Evolutionary conservation across 2,113 vertebrate genomes (phyloP).

Genomic region (Indicator indicator): DNA sequence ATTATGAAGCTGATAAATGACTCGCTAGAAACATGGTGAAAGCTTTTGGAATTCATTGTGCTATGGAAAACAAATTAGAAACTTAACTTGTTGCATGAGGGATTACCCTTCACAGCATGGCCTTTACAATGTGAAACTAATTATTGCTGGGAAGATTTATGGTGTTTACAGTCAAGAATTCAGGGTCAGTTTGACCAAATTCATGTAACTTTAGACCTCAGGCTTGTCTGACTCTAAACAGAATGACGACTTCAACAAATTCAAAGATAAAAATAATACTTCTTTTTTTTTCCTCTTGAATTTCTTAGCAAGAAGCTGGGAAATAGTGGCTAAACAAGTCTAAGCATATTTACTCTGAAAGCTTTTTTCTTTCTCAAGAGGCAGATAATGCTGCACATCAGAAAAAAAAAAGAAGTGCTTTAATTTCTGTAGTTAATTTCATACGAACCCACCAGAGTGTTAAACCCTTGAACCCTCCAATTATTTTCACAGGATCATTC

Average conservation of each 20-base stretch:
- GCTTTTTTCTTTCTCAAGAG: neutral
- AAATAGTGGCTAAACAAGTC: neutral
- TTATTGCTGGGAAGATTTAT: conserved; percentile 70
- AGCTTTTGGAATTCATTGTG: conserved; percentile 67
- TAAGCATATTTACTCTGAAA: neutral
- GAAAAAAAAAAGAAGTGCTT: neutral
- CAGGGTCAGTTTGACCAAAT: conserved; percentile 71
- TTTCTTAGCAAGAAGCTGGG: neutral
- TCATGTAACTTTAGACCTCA: conserved; percentile 56
- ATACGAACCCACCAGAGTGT: neutral
- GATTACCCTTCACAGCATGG: conserved; percentile 69
- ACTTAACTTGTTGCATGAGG: conserved; percentile 71
- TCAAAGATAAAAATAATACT: neutral
- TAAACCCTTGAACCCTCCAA: neutral
- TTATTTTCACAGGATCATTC: neutral
- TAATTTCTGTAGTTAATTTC: conserved; percentile 23
- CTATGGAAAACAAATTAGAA: conserved; percentile 71
- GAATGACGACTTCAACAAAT: conserved; percentile 5
- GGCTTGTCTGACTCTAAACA: conserved; percentile 29
- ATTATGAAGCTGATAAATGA: conserved; percentile 66
- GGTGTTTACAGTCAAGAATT: conserved; percentile 71
- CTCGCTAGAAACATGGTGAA: conserved; percentile 55
- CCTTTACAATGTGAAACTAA: conserved; percentile 72
- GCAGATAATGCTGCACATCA: neutral
- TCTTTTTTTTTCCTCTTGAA: neutral